Base-by-base conservation (phyloP, 1,140 invertebrate species). In the Drosophila pruinosa region DNA sequence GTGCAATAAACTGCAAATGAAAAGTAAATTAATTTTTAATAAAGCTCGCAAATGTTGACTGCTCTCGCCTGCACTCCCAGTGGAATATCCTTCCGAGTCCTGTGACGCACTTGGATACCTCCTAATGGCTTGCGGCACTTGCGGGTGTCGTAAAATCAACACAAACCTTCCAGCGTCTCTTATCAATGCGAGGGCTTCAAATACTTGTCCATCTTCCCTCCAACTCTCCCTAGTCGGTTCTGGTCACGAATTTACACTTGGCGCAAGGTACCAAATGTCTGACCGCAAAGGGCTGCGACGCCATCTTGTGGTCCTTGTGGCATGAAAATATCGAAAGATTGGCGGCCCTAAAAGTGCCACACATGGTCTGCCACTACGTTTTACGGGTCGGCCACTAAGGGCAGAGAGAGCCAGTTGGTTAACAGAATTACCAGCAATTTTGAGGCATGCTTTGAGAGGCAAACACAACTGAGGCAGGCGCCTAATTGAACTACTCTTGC, bases 1-100 rank as follows among this genome's bases (percentile, higher is more conserved):
- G 79, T 83, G 82, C 81, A 88, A 86, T 86, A 86, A 86, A 86
- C 82, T 86, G 81, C 77, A 86, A 86, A 86, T 86, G 77, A 86
- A 86, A 86, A 86, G 82, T 81, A 81, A 81, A 86, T 86, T 86
- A 86, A 86, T 86, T 86, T 86, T 86, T 86, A 86, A 86, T 86
- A 86, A 78, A 86, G 74, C 81, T 26, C 61, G 75, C 77, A 86
- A 75, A 86, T 74, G 77, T 50, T 73, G 31, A 34, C 36, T 38
- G 7, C 34, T 43, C 31, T 34, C 28, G n/a, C n/a, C 14, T 8
- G 24, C 38, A 6, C 22, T 41, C 59, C 48, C 58, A 58, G 26
- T 34, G 39, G 48, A 61, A 50, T 61, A 67, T 24, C n/a, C 41
- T 21, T 22, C n/a, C 41, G 59, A 8, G 24, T 59, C 12, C 34